Conservation (phyloP, 2,888 invertebrate species). For the Hypolimnas misippus region DNA sequence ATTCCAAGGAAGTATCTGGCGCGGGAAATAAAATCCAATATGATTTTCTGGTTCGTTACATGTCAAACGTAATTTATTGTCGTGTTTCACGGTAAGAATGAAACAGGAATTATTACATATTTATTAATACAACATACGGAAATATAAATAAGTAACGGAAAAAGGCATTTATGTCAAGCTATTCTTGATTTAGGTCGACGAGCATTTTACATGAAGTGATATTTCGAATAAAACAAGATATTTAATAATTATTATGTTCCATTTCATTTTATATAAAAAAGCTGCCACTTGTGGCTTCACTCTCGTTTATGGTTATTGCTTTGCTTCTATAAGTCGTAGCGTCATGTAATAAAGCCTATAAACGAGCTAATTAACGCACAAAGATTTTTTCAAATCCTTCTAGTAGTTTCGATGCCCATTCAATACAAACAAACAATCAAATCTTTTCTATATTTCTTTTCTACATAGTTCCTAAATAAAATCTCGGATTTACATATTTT, state of each 20-base stretch:
- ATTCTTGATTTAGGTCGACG: constrained; percentile 18
- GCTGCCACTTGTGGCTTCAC: too few species aligned
- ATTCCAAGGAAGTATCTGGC: background rate
- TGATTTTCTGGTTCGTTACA: background rate
- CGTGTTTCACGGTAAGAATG: background rate
- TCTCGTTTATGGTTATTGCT: too few species aligned
- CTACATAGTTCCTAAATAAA: too few species aligned
- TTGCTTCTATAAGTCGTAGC: too few species aligned
- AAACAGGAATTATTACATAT: background rate
- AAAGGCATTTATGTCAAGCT: constrained; percentile 9
- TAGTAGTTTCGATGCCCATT: too few species aligned
- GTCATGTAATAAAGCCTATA: too few species aligned
- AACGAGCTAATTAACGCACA: too few species aligned
- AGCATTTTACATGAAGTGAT: constrained; percentile 15
- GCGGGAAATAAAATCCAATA: background rate
- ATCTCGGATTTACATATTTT: too few species aligned
- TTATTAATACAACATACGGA: background rate
- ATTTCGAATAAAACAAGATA: constrained; percentile 12
- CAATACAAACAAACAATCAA: too few species aligned
- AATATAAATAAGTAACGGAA: background rate
- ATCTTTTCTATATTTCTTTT: too few species aligned
- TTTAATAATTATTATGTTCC: background rate
- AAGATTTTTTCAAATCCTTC: too few species aligned
- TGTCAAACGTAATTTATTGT: background rate
- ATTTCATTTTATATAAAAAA: too few species aligned